Conservation (phyloP, 2,888 invertebrate species). For the Dysmachus trigonus region DNA sequence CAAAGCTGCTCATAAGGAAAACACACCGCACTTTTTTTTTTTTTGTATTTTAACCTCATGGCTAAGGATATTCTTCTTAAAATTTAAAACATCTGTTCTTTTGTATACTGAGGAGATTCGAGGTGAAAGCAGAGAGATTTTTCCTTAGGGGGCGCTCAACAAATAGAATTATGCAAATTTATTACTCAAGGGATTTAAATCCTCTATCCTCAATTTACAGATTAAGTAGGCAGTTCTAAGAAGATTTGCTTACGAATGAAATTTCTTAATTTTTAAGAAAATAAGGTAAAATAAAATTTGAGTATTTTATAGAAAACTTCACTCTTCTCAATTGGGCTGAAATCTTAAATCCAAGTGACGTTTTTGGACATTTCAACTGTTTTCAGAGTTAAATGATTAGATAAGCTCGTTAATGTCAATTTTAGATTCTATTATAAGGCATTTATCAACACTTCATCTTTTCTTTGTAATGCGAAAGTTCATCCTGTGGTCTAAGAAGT, state of each 20-base stretch:
- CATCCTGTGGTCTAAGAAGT: background rate
- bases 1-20: slow-evolving; percentile 1
- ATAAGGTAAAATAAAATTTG: background rate
- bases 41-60: background rate
- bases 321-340: background rate
- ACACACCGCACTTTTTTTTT: background rate
- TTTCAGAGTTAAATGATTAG: background rate
- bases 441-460: too few species aligned
- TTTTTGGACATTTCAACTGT: background rate
- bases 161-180: slow-evolving; percentile 29
- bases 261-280: background rate
- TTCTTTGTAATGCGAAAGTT: too few species aligned
- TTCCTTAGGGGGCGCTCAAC: background rate
- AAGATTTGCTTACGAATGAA: slow-evolving; percentile 5
- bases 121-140: background rate
- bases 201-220: slow-evolving; percentile 16
- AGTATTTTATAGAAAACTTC: background rate
- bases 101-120: background rate
- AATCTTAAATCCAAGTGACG: background rate
- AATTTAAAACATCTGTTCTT: slow-evolving; percentile 28
- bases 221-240: slow-evolving; percentile 11
- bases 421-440: too few species aligned
- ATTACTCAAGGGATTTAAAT: slow-evolving; percentile 13
- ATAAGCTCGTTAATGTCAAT: background rate
- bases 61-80: background rate